These are phyloP conservation scores for Nebria ingens DNA, from an alignment of 1,140 invertebrate species.

Conservation along the genomic window DNA sequence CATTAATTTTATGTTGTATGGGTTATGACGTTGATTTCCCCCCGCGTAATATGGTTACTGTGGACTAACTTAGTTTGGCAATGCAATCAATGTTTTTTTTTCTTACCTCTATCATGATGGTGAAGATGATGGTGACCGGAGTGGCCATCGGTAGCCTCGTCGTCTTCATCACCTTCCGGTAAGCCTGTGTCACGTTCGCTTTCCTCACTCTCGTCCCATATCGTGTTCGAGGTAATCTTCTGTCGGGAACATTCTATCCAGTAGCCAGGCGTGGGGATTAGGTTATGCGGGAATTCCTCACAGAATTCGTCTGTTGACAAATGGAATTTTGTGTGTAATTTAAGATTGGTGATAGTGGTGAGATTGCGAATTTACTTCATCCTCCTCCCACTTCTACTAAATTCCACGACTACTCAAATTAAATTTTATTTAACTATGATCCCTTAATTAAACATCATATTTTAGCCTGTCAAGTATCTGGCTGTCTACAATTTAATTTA, in stretches of 20 bases:
- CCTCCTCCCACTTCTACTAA: no score
- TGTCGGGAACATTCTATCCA: conserved; percentile 91
- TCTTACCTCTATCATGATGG: conserved; percentile 24
- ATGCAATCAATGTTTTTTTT: conserved; percentile 2
- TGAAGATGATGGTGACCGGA: conserved; percentile 19
- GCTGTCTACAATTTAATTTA: no score
- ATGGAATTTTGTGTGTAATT: no score
- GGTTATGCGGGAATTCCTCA: conserved; percentile 82
- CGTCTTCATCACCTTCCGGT: conserved; percentile 44
- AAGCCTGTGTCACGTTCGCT: conserved; percentile 71
- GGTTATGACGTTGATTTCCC: no score
- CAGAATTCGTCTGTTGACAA: conserved; percentile 79
- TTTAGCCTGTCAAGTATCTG: no score
- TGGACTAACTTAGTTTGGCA: no score
- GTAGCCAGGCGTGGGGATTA: conserved; percentile 83
- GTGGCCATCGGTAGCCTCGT: conserved; percentile 23
- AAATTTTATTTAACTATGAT: no score
- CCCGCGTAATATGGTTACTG: no score
- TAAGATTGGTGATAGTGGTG: no score
- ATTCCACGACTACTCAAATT: no score
- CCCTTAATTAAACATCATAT: no score
- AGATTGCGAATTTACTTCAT: not conserved
- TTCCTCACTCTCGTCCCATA: conserved; percentile 81
- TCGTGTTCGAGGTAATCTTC: conserved; percentile 71
- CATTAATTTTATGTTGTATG: no score